Conservation (phyloP, 2,797 vertebrate genomes). For the Ammospiza maritima region DNA sequence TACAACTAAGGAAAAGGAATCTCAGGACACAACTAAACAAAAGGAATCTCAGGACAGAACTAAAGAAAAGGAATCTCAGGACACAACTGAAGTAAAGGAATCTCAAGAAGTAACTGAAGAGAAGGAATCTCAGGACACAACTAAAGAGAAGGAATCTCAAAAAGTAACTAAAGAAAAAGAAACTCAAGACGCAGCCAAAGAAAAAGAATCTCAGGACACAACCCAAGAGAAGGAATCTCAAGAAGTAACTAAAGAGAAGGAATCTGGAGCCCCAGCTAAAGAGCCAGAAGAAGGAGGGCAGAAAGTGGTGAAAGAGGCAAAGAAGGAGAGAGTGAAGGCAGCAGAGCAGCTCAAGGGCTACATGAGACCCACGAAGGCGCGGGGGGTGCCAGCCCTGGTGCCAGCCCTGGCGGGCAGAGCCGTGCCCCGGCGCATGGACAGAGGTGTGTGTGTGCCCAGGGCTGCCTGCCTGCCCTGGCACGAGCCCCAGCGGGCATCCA, state of each 20-base stretch:
- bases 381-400: slow-evolving; percentile 41
- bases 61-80: neutral
- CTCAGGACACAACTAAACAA: fast-evolving
- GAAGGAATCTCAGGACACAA: neutral
- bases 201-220: fast-evolving
- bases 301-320: neutral
- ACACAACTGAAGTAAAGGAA: fast-evolving
- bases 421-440: slow-evolving; percentile 20
- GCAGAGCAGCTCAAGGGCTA: slow-evolving; percentile 75
- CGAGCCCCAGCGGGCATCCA: neutral
- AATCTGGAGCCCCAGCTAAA: neutral
- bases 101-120: neutral
- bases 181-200: neutral
- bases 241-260: neutral
- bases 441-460: slow-evolving; percentile 70
- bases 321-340: slow-evolving; percentile 36
- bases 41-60: fast-evolving
- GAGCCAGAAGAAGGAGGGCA: neutral
- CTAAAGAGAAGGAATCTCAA: neutral
- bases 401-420: neutral
- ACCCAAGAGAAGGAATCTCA: neutral
- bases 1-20: fast-evolving
- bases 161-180: fast-evolving
- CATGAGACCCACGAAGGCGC: slow-evolving; percentile 80
- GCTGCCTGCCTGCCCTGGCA: slow-evolving; percentile 55